Conservation (phyloP, 2,797 vertebrate species). For the Philypnodon macrostomus region DNA sequence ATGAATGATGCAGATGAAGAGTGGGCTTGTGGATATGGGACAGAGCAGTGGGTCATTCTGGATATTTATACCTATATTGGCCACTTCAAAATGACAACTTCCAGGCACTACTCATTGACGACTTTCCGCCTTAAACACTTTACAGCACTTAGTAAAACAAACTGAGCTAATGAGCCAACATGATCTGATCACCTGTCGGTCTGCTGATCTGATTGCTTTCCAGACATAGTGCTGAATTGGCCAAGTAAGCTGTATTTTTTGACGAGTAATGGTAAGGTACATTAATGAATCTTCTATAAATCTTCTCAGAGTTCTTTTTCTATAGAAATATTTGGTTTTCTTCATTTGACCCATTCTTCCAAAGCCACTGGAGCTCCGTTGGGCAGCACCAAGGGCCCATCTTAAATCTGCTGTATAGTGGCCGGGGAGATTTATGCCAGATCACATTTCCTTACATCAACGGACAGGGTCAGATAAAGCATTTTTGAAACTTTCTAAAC, state of each 20-base stretch:
- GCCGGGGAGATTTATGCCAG: no score
- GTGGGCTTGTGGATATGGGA: constrained; percentile 20
- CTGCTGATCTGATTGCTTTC: not conserved
- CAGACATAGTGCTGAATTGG: not conserved
- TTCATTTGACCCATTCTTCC: no score
- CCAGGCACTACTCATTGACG: constrained; percentile 9
- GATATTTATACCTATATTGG: constrained; percentile 51
- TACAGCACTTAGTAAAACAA: constrained; percentile 42
- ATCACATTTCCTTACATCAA: no score
- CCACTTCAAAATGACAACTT: constrained; percentile 4
- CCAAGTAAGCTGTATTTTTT: not conserved
- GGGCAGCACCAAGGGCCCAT: no score
- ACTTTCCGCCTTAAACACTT: constrained; percentile 16
- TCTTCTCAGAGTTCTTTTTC: no score
- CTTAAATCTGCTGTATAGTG: no score
- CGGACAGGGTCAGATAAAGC: no score
- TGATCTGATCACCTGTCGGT: constrained; percentile 19
- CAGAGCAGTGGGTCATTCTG: constrained; percentile 6
- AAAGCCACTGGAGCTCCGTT: no score
- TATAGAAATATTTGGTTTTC: no score
- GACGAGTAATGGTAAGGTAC: not conserved
- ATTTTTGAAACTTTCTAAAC: no score
- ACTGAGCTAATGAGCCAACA: constrained; percentile 29
- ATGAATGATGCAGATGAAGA: constrained; percentile 6
- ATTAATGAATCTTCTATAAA: no score